A percentile compares a stretch with the other conserved stretches of the same genome.
These are phyloP conservation scores for Limosa lapponica DNA, from an alignment of 2,797 vertebrate genomes.

Conservation along the genomic window DNA sequence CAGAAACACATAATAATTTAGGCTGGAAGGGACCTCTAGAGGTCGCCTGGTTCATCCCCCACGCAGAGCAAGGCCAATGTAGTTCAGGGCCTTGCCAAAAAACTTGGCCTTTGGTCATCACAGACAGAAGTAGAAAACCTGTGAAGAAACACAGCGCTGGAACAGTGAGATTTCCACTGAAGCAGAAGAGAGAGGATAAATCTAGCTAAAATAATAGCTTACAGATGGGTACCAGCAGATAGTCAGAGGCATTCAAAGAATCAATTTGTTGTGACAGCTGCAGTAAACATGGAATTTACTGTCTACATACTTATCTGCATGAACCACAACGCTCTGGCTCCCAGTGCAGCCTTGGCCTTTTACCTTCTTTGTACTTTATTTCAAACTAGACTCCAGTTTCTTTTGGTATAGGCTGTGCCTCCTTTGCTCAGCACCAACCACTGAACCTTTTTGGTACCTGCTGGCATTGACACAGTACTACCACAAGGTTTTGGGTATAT, in stretches of 20 bases:
- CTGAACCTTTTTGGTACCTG: not conserved
- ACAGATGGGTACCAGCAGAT: not conserved
- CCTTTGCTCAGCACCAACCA: not conserved
- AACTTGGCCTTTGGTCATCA: not conserved
- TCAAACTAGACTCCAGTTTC: not conserved
- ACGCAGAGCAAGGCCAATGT: fast-evolving
- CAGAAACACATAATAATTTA: not conserved
- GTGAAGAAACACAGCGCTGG: not conserved
- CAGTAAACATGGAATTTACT: conserved; percentile 24
- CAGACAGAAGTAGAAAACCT: not conserved
- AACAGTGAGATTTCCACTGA: not conserved
- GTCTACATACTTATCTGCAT: not conserved
- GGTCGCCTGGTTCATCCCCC: not conserved
- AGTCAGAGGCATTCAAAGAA: conserved; percentile 15
- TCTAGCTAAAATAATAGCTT: not conserved
- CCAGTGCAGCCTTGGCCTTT: not conserved
- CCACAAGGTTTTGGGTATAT: not conserved
- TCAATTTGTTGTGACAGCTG: not conserved
- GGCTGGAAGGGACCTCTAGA: not conserved
- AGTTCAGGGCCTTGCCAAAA: not conserved
- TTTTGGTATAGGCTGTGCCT: not conserved
- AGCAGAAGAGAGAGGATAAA: not conserved
- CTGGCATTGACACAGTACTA: not conserved
- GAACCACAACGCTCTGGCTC: not conserved
- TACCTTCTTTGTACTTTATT: not conserved